Conservation (phyloP, 2,888 invertebrate genomes). For the Tenthredo distinguenda region DNA sequence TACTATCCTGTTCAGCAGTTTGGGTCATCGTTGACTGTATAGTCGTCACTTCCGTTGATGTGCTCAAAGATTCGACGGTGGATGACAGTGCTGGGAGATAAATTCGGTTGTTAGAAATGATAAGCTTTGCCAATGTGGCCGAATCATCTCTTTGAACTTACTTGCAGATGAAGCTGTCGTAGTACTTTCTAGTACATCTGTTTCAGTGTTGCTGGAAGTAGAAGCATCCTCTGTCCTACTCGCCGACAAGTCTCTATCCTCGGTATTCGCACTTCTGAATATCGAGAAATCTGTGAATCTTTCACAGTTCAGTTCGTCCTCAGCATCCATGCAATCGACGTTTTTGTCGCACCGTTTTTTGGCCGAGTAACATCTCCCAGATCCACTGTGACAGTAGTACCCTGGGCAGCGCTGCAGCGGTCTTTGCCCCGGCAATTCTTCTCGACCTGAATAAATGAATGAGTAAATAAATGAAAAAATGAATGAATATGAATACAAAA, state of each 20-base stretch:
- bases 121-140: not conserved
- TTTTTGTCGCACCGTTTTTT: slow-evolving; percentile 85
- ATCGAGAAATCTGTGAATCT: slow-evolving; percentile 11
- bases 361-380: slow-evolving; percentile 84
- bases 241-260: not conserved
- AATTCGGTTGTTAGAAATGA: not conserved
- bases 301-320: slow-evolving; percentile 88
- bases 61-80: not conserved
- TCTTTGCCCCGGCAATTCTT: slow-evolving; percentile 77
- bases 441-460: slow-evolving; percentile 76
- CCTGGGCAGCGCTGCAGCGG: slow-evolving; percentile 87
- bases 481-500: not conserved
- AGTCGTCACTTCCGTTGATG: not conserved
- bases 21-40: not conserved
- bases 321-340: slow-evolving; percentile 88
- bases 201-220: not conserved
- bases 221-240: not conserved
- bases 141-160: not conserved
- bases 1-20: not conserved
- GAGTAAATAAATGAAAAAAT: not conserved
- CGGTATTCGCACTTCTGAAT: slow-evolving; percentile 29
- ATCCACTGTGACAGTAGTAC: slow-evolving; percentile 84
- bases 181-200: not conserved
- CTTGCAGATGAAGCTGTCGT: not conserved
- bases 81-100: not conserved